These are phyloP conservation scores for Cervus canadensis DNA, from an alignment of 2,113 vertebrate genomes.

Conservation along the genomic window DNA sequence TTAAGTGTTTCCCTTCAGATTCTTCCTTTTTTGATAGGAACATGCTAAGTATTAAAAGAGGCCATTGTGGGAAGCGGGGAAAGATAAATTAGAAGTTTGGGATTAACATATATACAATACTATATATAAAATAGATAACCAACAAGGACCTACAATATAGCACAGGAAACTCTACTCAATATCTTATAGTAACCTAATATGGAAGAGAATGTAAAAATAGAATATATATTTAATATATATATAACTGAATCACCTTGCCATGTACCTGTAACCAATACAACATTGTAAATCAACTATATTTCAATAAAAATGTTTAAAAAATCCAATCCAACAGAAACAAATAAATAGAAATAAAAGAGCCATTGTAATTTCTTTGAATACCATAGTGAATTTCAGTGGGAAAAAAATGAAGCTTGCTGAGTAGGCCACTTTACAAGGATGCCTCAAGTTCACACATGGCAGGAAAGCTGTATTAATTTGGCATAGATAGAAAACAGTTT, in stretches of 20 bases:
- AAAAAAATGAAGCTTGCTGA: neutral
- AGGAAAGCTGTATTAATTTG: conserved; percentile 20
- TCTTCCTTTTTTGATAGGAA: neutral
- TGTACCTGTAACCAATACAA: neutral
- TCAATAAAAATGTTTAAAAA: neutral
- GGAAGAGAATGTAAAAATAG: neutral
- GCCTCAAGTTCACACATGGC: neutral
- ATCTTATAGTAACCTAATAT: neutral
- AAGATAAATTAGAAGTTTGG: neutral
- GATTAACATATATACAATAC: neutral
- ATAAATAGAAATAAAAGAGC: neutral
- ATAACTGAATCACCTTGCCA: neutral
- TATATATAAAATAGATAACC: neutral
- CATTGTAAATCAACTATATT: neutral
- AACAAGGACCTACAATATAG: neutral
- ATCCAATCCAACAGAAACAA: neutral
- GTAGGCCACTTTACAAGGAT: neutral
- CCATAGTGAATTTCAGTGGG: neutral
- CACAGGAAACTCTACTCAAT: neutral
- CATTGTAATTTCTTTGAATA: neutral
- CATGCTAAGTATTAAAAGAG: neutral
- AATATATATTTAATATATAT: neutral
- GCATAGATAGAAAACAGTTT: neutral
- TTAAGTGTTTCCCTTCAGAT: neutral
- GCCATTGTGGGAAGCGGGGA: neutral